A percentile compares a stretch with the other conserved stretches of the same genome.
phyloP scores from a whole-genome alignment of 2,888 invertebrate species.

The Philonicus albiceps region DNA sequence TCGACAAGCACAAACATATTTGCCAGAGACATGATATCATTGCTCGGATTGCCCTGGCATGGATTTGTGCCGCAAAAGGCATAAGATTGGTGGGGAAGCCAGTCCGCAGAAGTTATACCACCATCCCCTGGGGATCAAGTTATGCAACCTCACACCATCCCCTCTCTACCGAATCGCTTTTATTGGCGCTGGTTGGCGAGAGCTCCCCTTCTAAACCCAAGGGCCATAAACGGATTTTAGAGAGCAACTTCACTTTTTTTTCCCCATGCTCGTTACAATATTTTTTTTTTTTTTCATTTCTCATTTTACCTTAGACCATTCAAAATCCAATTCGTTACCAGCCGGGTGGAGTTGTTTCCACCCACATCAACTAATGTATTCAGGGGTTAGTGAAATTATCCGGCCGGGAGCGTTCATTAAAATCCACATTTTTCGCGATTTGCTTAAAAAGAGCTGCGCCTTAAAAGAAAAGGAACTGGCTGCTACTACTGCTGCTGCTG shows the following conservation, averaged over 20 bases:
- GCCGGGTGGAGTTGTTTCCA: not conserved
- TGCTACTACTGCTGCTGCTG: no score
- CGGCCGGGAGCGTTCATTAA: not conserved
- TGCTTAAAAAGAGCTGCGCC: not conserved
- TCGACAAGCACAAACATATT: not conserved
- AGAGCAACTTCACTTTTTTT: not conserved
- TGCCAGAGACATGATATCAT: not conserved
- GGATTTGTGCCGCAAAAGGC: not conserved
- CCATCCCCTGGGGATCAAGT: not conserved
- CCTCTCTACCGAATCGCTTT: not conserved
- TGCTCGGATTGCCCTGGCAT: not conserved
- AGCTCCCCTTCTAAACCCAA: not conserved
- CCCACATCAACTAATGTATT: not conserved
- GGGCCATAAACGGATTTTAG: not conserved
- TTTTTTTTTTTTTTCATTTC: not conserved
- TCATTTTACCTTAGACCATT: not conserved
- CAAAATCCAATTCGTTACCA: not conserved
- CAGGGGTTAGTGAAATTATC: not conserved
- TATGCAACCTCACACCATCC: not conserved
- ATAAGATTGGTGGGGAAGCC: not conserved
- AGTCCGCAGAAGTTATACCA: not conserved
- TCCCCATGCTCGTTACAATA: not conserved
- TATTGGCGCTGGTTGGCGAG: not conserved
- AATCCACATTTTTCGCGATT: not conserved
- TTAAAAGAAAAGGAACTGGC: not conserved